Base-by-base conservation (phyloP, 2,888 invertebrate species). In the Hesperia comma region DNA sequence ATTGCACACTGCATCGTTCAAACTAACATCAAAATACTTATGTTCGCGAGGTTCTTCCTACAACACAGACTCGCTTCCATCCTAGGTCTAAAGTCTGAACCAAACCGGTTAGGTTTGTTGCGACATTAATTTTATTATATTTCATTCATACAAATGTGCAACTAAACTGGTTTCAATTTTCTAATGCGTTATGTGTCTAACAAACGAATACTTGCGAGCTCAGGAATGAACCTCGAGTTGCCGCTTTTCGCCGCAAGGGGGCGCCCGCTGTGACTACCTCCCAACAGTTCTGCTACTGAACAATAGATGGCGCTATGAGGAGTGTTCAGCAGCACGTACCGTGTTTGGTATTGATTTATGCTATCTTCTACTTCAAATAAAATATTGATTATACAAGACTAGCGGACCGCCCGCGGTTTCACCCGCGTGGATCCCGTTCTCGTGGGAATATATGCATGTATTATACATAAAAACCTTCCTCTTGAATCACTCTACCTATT, bases 331-430 rank as follows among this genome's bases (percentile, higher is more conserved):
- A 7, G 14, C 3, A 7, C 33, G 15, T 32, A 46, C 17, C 37
- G 8, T 17, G 21, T 21, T 32, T 14, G 17, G 7, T 78, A 77
- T 79, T 84, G 85, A 85, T 86, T 78, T 74, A 77, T 81, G 82
- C 81, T 80, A 79, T 66, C 70, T 70, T 57, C 72, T 46, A 54
- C 75, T 79, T 75, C 79, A 82, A 84, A 86, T 83, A 82, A 73
- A 74, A 79, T 86, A 87, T 87, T 84, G 85, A 86, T 84, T 84
- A 78, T 84, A 78, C 77, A 72, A 71, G 83, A n/a, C n/a, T n/a
- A n/a, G n/a, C n/a, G n/a, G n/a, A n/a, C n/a, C n/a, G n/a, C n/a
- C n/a, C n/a, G n/a, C n/a, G n/a, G n/a, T n/a, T n/a, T n/a, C n/a
- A n/a, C n/a, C n/a, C n/a, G n/a, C n/a, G n/a, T n/a, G n/a, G n/a